Conservation (phyloP, 2,888 invertebrate genomes). For the Apodemia duryi region DNA sequence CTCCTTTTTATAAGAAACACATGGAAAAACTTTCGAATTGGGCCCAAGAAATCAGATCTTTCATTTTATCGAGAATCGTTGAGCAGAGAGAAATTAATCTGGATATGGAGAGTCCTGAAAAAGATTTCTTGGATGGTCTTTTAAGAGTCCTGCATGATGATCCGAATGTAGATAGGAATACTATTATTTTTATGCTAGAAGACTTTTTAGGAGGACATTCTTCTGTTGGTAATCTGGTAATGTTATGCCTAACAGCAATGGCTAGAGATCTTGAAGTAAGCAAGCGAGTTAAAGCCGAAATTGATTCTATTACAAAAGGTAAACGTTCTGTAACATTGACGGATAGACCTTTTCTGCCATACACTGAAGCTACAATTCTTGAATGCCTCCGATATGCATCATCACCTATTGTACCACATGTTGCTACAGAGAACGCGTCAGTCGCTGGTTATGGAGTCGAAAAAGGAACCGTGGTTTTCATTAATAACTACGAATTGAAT, state of each 20-base stretch:
- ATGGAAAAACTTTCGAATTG: conserved; percentile 83
- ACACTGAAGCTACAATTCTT: conserved; percentile 89
- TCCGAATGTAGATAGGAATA: conserved; percentile 84
- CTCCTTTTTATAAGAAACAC: conserved; percentile 85
- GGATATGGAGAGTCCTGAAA: conserved; percentile 81
- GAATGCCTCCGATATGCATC: conserved; percentile 89
- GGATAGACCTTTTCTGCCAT: conserved; percentile 85
- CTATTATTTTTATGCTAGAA: conserved; percentile 89
- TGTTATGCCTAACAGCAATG: conserved; percentile 85
- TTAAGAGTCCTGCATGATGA: conserved; percentile 84
- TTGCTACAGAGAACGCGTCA: conserved; percentile 86
- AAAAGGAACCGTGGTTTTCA: conserved; percentile 89
- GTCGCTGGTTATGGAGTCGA: conserved; percentile 85
- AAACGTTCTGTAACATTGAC: conserved; percentile 79
- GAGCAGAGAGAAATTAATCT: conserved; percentile 76
- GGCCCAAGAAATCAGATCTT: conserved; percentile 84
- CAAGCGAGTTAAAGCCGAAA: conserved; percentile 83
- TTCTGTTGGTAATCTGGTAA: conserved; percentile 90
- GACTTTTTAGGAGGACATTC: conserved; percentile 94
- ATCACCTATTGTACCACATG: conserved; percentile 94
- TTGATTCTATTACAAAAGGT: conserved; percentile 80
- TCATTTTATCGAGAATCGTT: conserved; percentile 86
- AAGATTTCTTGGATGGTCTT: conserved; percentile 89
- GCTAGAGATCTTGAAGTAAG: conserved; percentile 83
- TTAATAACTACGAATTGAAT: conserved; percentile 91